phyloP scores from a whole-genome alignment of 2,113 vertebrate genomes.

The Dromiciops gliroides region DNA sequence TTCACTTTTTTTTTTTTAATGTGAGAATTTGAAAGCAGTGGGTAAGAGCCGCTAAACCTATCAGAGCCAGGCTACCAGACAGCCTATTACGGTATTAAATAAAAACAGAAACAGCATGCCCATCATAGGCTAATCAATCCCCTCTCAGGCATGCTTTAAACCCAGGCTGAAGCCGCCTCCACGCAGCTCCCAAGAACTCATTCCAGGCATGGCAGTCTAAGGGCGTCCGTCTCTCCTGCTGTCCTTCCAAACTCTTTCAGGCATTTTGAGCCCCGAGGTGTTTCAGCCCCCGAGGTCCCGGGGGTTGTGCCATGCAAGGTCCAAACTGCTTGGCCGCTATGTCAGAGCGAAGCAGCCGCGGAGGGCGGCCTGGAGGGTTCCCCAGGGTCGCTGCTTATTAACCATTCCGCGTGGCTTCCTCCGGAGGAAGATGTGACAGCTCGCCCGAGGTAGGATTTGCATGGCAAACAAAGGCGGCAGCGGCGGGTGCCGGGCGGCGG shows the following conservation, averaged over 20 bases:
- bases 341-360: conserved; percentile 75
- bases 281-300: conserved; percentile 86
- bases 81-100: conserved; percentile 80
- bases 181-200: conserved; percentile 80
- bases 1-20: conserved; percentile 47
- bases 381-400: conserved; percentile 80
- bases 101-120: conserved; percentile 79
- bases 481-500: conserved; percentile 67
- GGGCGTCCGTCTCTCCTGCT: conserved; percentile 87
- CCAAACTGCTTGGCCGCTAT: conserved; percentile 76
- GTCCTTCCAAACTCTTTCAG: conserved; percentile 89
- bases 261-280: conserved; percentile 86
- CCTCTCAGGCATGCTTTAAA: conserved; percentile 76
- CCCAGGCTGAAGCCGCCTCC: conserved; percentile 79
- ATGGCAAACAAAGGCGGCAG: conserved; percentile 84
- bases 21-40: conserved; percentile 75
- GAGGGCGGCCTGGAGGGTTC: conserved; percentile 82
- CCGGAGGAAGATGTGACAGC: conserved; percentile 87
- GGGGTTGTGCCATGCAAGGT: conserved; percentile 84
- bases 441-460: conserved; percentile 87
- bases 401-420: conserved; percentile 80
- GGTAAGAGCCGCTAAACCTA: conserved; percentile 77
- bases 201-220: conserved; percentile 86
- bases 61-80: conserved; percentile 79
- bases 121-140: conserved; percentile 80